These are phyloP conservation scores for Peucedramus taeniatus DNA, from an alignment of 2,113 vertebrate genomes.

Conservation along the genomic window DNA sequence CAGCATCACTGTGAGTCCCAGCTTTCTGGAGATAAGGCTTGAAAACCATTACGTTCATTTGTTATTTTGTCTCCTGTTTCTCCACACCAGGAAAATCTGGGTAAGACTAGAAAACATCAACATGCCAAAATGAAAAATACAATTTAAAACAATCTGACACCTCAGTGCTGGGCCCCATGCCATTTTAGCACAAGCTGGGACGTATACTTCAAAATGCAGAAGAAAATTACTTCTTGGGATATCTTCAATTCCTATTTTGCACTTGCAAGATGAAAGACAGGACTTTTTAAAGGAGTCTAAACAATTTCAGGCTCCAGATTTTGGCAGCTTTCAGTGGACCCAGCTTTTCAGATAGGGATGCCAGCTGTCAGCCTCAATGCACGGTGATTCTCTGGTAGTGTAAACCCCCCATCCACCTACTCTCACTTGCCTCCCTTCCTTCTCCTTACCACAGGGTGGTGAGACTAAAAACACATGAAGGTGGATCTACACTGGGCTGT, in stretches of 20 bases:
- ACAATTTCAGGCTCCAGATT: conserved; percentile 31
- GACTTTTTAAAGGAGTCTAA: conserved; percentile 36
- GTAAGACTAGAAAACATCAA: conserved; percentile 40
- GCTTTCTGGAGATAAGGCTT: background rate
- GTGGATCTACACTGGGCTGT: background rate
- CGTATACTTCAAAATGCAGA: background rate
- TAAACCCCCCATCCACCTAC: background rate
- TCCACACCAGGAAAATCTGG: background rate
- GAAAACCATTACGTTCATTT: background rate
- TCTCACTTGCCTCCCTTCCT: background rate
- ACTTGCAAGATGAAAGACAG: conserved; percentile 28
- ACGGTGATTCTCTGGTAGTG: background rate
- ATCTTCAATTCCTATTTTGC: conserved; percentile 46
- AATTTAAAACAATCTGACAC: conserved; percentile 48
- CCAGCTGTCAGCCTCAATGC: background rate
- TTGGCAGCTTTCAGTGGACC: conserved; percentile 25
- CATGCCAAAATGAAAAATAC: conserved; percentile 36
- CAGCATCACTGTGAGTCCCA: accelerated
- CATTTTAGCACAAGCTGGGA: conserved; percentile 35
- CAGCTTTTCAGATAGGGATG: background rate
- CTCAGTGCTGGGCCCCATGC: conserved; percentile 11
- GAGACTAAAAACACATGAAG: background rate
- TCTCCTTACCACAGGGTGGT: background rate
- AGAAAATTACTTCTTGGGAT: conserved; percentile 37
- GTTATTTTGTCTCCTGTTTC: conserved; percentile 11